Evolutionary conservation across 1,140 invertebrate species (phyloP).

Genomic region (Liolophura sinensis): DNA sequence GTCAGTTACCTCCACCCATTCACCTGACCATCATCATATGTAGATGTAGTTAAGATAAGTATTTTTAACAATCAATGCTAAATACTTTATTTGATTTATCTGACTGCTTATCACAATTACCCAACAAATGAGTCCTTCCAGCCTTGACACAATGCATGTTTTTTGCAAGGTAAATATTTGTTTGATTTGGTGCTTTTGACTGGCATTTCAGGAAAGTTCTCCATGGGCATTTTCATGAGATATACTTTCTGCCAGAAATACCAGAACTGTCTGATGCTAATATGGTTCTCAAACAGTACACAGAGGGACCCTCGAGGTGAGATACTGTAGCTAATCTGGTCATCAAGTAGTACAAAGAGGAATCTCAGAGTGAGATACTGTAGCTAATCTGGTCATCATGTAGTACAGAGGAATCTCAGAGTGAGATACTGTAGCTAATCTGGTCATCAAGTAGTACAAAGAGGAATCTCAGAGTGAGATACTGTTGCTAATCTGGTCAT

Average conservation of each 20-base stretch:
- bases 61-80: no score
- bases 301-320: slow-evolving; percentile 51
- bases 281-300: slow-evolving; percentile 58
- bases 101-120: no score
- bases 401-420: slow-evolving; percentile 57
- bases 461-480: no score
- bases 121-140: not conserved
- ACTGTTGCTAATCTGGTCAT: slow-evolving; percentile 63
- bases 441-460: no score
- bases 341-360: no score
- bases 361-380: no score
- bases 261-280: slow-evolving; percentile 69
- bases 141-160: not conserved
- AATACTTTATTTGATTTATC: no score
- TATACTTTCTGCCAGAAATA: slow-evolving; percentile 81
- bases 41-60: no score
- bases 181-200: slow-evolving; percentile 8
- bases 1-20: no score
- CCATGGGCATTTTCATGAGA: slow-evolving; percentile 72
- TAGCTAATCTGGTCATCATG: slow-evolving; percentile 62
- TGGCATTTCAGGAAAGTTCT: slow-evolving; percentile 60
- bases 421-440: slow-evolving; percentile 27
- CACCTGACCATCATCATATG: no score
- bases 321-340: no score
- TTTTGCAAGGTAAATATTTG: not conserved